These are phyloP conservation scores for Clanis bilineata DNA, from an alignment of 2,888 invertebrate species.

Conservation along the genomic window DNA sequence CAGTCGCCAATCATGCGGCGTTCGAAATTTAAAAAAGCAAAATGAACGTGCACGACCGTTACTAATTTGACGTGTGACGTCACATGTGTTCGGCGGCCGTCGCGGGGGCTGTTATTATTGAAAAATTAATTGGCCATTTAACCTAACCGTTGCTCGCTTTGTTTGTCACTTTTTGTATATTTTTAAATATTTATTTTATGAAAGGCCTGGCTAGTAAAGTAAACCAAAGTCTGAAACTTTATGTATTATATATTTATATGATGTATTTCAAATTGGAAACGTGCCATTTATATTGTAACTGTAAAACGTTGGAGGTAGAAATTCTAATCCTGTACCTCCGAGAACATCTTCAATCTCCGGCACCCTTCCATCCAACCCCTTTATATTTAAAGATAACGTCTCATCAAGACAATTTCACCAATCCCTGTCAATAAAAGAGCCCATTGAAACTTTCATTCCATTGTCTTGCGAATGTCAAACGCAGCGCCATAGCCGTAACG, in stretches of 20 bases:
- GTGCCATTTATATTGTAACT: no score
- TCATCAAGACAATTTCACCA: constrained; percentile 7
- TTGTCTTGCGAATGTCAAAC: constrained; percentile 25
- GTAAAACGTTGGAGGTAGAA: no score
- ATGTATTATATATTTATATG: no score
- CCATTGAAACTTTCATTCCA: constrained; percentile 20
- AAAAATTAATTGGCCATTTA: constrained; percentile 51
- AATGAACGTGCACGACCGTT: constrained; percentile 67
- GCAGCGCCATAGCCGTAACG: constrained; percentile 26
- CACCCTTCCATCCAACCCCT: not conserved
- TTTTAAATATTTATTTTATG: not conserved
- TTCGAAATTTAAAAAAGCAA: constrained; percentile 74
- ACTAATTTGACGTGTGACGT: constrained; percentile 77
- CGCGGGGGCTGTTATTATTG: constrained; percentile 38
- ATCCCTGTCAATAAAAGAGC: constrained; percentile 12
- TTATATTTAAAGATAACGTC: not conserved
- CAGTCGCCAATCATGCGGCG: constrained; percentile 70
- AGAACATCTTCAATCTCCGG: not conserved
- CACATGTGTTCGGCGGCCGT: constrained; percentile 54
- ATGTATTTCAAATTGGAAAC: no score
- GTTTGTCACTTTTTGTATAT: not conserved
- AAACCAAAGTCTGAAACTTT: no score
- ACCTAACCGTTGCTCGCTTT: constrained; percentile 22
- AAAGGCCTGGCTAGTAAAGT: not conserved
- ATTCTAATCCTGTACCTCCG: not conserved